A percentile compares a stretch with the other conserved stretches of the same genome.
These are phyloP conservation scores for Arnoldichthys spilopterus DNA, from an alignment of 2,797 vertebrate species.

Conservation along the genomic window DNA sequence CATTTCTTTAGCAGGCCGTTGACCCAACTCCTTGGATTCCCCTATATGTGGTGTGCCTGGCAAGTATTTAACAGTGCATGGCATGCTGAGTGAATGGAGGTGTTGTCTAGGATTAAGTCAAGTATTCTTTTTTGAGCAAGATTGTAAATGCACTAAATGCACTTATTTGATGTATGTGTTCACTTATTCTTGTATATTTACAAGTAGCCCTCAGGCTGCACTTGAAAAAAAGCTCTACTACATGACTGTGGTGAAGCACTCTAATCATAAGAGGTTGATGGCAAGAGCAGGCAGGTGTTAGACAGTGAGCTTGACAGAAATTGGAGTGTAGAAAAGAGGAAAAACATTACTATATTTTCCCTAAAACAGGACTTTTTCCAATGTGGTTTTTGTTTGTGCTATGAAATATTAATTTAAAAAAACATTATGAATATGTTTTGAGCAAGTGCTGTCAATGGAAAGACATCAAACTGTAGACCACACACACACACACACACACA, in stretches of 20 bases:
- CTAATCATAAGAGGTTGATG: no score
- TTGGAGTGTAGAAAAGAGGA: not conserved
- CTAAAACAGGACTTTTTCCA: not conserved
- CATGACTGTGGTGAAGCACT: no score
- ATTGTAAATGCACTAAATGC: not conserved
- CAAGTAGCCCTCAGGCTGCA: not conserved
- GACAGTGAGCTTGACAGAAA: not conserved
- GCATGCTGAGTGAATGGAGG: not conserved
- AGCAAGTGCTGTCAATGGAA: not conserved
- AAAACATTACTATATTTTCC: not conserved
- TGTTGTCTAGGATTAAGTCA: not conserved
- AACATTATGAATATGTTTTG: not conserved
- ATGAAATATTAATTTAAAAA: not conserved
- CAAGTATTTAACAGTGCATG: not conserved
- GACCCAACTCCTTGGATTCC: not conserved
- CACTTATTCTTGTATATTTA: not conserved
- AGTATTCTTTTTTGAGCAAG: not conserved
- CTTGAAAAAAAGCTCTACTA: not conserved
- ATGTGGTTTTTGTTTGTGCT: not conserved
- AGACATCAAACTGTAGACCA: no score
- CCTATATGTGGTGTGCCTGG: not conserved
- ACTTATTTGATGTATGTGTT: not conserved
- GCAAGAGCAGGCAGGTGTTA: not conserved
- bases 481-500: conserved; percentile 2
- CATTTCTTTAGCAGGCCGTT: not conserved